Base-by-base conservation (phyloP, 2,888 invertebrate species). In the Macrosiphum euphorbiae region DNA sequence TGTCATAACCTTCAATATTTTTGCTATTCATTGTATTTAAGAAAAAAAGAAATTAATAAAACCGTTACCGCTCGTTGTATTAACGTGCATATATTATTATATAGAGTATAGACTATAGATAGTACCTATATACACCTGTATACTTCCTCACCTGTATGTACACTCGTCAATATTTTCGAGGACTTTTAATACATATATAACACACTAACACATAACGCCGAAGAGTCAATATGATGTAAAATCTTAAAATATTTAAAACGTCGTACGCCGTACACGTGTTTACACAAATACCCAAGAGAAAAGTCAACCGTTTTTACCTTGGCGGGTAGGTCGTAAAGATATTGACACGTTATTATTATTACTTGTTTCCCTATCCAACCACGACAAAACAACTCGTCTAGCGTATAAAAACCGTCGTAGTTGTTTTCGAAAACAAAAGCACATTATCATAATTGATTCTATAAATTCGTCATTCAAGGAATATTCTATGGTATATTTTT, bases 391-490 rank as follows among this genome's bases (percentile, higher is more conserved):
- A 88, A 89, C 88, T 86, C 86, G 47, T 47, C 44, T 89, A 16
- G 78, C 13, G n/a, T 26, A 61, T n/a, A 90, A 50, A 58, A 90
- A 78, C 11, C 35, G 26, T 26, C 41, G 52, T 58, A 52, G 90
- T 78, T 90, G 78, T 78, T 78, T 52, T 78, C 78, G 90, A 78
- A 90, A 90, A 90, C 78, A 90, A 78, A 78, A 78, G 35, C n/a
- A 52, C 88, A 89, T 89, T 89, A 58, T 58, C 88, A 58, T 89
- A 89, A 89, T 89, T 58, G 88, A 58, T 58, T 89, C 44, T 58
- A 58, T 26, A 89, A 41, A 58, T 58, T 58, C 44, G 88, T 89
- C 58, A 58, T 58, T 41, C 26, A 24, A 55, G 41, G 41, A 78
- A 90, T 90, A 78, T 50, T 35, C 35, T 78, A 55, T 58, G 26